Percentiles rank a stretch among this genome's conserved stretches.
phyloP scores from a whole-genome alignment of 2,113 vertebrate genomes.

The Heterochromis multidens region DNA sequence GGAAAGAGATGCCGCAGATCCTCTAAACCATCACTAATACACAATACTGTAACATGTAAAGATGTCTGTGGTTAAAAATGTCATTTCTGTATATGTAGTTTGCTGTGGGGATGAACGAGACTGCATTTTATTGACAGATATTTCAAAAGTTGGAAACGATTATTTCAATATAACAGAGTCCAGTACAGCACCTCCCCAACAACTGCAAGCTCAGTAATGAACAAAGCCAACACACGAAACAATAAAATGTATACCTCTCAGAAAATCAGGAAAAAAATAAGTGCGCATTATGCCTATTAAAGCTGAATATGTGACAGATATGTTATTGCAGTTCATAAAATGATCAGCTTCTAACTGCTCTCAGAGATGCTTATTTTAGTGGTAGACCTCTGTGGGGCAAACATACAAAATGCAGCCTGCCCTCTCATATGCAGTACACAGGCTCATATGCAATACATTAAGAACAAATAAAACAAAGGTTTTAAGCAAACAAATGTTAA shows the following conservation, averaged over 20 bases:
- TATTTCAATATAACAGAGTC: not conserved
- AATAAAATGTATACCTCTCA: not conserved
- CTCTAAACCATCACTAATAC: not conserved
- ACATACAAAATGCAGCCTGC: too few species aligned
- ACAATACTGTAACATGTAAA: not conserved
- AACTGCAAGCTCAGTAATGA: not conserved
- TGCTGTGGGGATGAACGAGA: not conserved
- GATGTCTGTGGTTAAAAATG: not conserved
- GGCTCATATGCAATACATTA: too few species aligned
- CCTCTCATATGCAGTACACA: too few species aligned
- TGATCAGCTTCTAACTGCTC: not conserved
- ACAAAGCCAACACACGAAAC: not conserved
- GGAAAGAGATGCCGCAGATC: too few species aligned
- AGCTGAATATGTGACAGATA: not conserved
- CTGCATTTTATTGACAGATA: not conserved
- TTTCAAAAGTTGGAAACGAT: not conserved
- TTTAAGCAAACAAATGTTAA: too few species aligned
- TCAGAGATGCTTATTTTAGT: not conserved
- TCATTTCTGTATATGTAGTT: not conserved
- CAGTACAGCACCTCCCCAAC: rapidly evolving
- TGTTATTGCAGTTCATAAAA: not conserved
- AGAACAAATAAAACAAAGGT: too few species aligned
- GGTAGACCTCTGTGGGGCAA: too few species aligned
- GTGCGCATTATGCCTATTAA: too few species aligned
- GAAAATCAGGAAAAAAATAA: rapidly evolving